Evolutionary conservation across 2,888 invertebrate genomes (phyloP).

Genomic region (Drosophila subquinaria): DNA sequence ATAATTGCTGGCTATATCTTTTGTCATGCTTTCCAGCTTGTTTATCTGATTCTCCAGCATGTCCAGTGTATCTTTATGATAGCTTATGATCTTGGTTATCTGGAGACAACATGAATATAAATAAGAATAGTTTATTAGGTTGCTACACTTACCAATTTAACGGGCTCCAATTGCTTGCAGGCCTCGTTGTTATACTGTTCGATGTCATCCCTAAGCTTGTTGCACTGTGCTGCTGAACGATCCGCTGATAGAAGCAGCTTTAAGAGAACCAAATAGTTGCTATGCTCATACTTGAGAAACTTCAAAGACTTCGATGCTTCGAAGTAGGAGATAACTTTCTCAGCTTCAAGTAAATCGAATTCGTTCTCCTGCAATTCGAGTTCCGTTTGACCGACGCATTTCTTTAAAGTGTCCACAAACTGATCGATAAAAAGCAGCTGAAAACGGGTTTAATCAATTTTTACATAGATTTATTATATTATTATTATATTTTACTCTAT

Average conservation of each 20-base stretch:
- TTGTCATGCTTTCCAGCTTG: conserved; percentile 14
- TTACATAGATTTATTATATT: not conserved
- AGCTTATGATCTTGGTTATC: conserved; percentile 48
- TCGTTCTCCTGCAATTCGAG: conserved; percentile 51
- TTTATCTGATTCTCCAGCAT: conserved; percentile 41
- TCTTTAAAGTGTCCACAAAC: conserved; percentile 33
- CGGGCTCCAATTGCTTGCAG: not conserved
- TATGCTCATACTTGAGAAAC: not conserved
- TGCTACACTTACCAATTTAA: conserved; percentile 39
- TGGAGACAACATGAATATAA: conserved; percentile 5
- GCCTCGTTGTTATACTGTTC: conserved; percentile 29
- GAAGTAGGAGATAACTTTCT: conserved; percentile 17
- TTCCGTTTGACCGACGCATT: conserved; percentile 41
- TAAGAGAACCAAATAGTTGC: conserved; percentile 39
- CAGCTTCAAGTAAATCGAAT: conserved; percentile 23
- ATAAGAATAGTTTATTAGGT: not conserved
- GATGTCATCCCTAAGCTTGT: conserved; percentile 40
- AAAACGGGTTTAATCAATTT: not conserved
- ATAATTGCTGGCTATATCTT: conserved; percentile 6
- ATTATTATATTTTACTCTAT: not conserved
- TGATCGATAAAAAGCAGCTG: conserved; percentile 44
- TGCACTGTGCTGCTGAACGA: conserved; percentile 36
- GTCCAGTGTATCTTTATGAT: conserved; percentile 34
- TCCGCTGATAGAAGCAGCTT: conserved; percentile 48
- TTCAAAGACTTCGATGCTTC: conserved; percentile 16